A percentile compares a stretch with the other conserved stretches of the same genome.
Conservation (phyloP, 2,888 invertebrate species). For the Sycophila texana region DNA sequence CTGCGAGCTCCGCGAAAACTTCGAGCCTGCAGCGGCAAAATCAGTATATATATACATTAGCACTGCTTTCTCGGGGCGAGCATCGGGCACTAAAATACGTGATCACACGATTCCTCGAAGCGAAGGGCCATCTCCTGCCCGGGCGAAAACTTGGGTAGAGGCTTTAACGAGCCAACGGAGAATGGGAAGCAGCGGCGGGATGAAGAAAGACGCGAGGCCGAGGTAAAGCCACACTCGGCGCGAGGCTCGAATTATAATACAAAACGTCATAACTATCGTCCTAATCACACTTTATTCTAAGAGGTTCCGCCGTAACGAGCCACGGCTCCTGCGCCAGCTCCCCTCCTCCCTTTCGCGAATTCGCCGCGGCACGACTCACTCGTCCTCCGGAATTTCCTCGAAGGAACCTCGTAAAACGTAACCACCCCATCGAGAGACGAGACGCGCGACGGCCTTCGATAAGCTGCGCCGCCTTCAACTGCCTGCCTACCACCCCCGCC, state of each 20-base stretch:
- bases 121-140: constrained; percentile 28
- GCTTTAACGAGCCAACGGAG: constrained; percentile 63
- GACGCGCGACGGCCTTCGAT: constrained; percentile 66
- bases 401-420: constrained; percentile 70
- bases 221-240: constrained; percentile 53
- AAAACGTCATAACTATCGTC: constrained; percentile 73
- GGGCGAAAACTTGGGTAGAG: constrained; percentile 65
- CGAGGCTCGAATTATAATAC: constrained; percentile 70
- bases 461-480: constrained; percentile 54
- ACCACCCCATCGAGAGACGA: constrained; percentile 68
- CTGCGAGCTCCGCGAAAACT: not conserved
- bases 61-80: not conserved
- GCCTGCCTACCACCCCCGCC: not conserved
- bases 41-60: not conserved
- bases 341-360: constrained; percentile 27
- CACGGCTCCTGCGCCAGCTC: constrained; percentile 4
- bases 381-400: constrained; percentile 63
- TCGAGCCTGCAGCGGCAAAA: too few relatives aligned
- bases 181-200: constrained; percentile 16
- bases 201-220: constrained; percentile 43
- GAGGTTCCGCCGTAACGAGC: constrained; percentile 70
- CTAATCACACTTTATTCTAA: constrained; percentile 75
- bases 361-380: constrained; percentile 37
- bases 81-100: constrained; percentile 56
- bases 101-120: constrained; percentile 55